Evolutionary conservation across 92 coral and sea anemone genomes (phyloP).

Genomic region (Porites divaricata): DNA sequence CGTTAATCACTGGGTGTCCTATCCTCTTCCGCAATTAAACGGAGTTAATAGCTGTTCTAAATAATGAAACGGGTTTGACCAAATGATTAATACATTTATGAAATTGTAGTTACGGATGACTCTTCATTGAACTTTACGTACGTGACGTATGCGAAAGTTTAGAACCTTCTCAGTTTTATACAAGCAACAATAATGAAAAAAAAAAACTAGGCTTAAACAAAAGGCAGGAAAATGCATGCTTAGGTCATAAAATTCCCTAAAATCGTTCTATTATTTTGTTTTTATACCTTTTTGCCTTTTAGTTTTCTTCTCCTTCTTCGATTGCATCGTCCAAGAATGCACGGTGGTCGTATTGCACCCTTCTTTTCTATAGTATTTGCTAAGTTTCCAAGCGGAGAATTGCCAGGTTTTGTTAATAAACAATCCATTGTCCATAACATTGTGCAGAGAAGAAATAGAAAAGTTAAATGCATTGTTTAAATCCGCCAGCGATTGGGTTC

Average conservation of each 20-base stretch:
- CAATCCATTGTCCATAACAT: constrained; percentile 9
- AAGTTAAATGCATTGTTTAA: constrained; percentile 23
- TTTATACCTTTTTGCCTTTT: not conserved
- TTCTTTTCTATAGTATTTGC: not conserved
- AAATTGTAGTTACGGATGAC: not conserved
- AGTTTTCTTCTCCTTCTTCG: not conserved
- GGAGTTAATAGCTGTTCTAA: not conserved
- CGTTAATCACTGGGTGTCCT: not conserved
- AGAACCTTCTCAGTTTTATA: not conserved
- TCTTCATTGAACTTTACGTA: not conserved
- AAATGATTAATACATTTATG: constrained; percentile 12
- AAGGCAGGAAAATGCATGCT: too few relatives aligned
- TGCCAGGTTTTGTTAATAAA: not conserved
- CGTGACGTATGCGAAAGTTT: not conserved
- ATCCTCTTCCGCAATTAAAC: constrained; percentile 10
- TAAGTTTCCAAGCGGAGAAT: not conserved
- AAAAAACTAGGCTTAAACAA: too few relatives aligned
- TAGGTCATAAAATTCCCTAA: too few relatives aligned
- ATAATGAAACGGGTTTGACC: not conserved
- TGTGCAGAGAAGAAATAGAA: constrained; percentile 28
- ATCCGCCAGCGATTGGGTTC: not conserved
- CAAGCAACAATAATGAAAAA: not conserved
- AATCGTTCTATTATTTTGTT: too few relatives aligned
- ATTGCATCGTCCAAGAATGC: constrained; percentile 31
- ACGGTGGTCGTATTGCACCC: not conserved